A percentile compares a stretch with the other conserved stretches of the same genome.
Evolutionary conservation across 2,113 vertebrate species (phyloP).

Genomic region (Vidua macroura): DNA sequence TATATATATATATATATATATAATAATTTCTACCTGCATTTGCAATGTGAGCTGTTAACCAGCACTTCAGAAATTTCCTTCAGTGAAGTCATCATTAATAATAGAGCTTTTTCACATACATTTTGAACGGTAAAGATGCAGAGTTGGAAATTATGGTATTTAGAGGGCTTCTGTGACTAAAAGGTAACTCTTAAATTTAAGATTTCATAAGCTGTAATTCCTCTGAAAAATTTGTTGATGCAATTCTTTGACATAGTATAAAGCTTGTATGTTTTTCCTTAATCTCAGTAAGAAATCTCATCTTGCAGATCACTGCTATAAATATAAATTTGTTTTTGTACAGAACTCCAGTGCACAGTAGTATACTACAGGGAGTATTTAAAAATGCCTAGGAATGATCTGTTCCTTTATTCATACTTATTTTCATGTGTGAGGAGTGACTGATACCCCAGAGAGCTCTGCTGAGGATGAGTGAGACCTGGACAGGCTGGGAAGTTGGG

Average conservation of each 20-base stretch:
- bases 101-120: neutral
- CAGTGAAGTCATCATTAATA: neutral
- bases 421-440: neutral
- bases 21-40: neutral
- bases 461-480: neutral
- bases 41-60: neutral
- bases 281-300: conserved; percentile 29
- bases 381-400: neutral
- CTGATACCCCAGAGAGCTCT: neutral
- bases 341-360: neutral
- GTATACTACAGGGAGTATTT: neutral
- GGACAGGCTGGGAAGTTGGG: neutral
- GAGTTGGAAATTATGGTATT: neutral
- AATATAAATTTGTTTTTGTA: neutral
- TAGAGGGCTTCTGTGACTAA: neutral
- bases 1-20: neutral
- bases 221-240: conserved; percentile 12
- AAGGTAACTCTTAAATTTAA: conserved; percentile 25
- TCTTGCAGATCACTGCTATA: conserved; percentile 2
- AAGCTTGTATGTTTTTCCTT: neutral
- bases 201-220: neutral
- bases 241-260: neutral
- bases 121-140: neutral
- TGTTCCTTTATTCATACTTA: neutral
- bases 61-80: neutral